phyloP scores from a whole-genome alignment of 2,888 invertebrate genomes.

The Drosophila anomalata region DNA sequence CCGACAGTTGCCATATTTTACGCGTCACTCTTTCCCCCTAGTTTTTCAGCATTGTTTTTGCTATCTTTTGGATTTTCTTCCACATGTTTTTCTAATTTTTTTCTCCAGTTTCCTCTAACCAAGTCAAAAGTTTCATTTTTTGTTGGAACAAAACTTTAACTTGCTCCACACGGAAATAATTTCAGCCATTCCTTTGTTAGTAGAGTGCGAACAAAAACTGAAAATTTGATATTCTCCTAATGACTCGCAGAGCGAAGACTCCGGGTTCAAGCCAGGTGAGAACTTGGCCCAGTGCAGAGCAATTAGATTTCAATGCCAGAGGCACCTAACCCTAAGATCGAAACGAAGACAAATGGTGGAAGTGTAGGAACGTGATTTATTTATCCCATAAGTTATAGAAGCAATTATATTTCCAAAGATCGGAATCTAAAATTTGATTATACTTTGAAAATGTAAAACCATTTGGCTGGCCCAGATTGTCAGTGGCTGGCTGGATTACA shows the following conservation, averaged over 20 bases:
- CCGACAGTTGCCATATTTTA: constrained; percentile 55
- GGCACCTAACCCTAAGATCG: not conserved
- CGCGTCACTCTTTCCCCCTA: constrained; percentile 3
- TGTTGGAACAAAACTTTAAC: constrained; percentile 24
- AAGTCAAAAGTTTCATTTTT: constrained; percentile 22
- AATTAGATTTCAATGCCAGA: constrained; percentile 26
- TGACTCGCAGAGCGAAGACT: constrained; percentile 11
- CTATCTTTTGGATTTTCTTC: constrained; percentile 7
- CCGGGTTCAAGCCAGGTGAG: constrained; percentile 21
- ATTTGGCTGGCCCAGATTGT: not conserved
- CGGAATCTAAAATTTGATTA: not conserved
- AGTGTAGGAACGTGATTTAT: constrained; percentile 16
- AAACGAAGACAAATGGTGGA: constrained; percentile 21
- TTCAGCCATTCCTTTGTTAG: constrained; percentile 19
- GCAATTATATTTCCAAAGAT: not conserved
- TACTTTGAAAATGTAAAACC: not conserved
- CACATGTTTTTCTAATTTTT: constrained; percentile 19
- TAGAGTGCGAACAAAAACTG: constrained; percentile 23
- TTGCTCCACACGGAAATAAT: constrained; percentile 42
- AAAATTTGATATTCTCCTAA: constrained; percentile 39
- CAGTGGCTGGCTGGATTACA: not conserved
- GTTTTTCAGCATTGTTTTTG: constrained; percentile 9
- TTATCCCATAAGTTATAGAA: not conserved
- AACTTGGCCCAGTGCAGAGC: constrained; percentile 15
- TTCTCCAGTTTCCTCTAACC: constrained; percentile 3